These are phyloP conservation scores for Enteromius trimaculatus DNA, from an alignment of 2,797 vertebrate genomes.

Conservation along the genomic window DNA sequence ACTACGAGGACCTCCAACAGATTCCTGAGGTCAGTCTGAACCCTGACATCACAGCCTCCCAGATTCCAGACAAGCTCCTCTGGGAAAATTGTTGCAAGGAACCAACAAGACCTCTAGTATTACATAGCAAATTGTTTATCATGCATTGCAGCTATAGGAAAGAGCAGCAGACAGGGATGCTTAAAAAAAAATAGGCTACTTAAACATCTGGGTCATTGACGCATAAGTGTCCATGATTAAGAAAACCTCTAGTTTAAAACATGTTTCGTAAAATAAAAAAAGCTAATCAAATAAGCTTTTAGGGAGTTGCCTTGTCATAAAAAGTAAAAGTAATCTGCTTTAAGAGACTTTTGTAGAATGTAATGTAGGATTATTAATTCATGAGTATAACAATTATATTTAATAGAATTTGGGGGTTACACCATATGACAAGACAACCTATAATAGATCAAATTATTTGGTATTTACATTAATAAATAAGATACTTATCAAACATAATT, in stretches of 20 bases:
- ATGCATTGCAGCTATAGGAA: conserved; percentile 6
- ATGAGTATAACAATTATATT: not conserved
- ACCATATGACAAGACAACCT: not conserved
- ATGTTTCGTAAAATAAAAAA: not conserved
- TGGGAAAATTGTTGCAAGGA: conserved; percentile 71
- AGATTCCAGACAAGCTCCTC: conserved; percentile 76
- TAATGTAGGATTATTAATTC: not conserved
- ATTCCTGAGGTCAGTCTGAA: conserved; percentile 77
- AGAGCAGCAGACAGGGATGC: not conserved
- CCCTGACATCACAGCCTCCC: conserved; percentile 74
- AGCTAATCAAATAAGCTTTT: not conserved
- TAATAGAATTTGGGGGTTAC: not conserved
- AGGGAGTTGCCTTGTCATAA: not conserved
- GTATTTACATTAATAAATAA: not conserved
- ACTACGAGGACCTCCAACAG: conserved; percentile 74
- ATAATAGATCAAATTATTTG: not conserved
- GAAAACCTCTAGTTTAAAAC: not conserved
- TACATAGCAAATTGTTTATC: conserved; percentile 30
- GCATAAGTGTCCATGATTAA: not conserved
- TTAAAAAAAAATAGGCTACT: not conserved
- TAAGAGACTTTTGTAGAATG: not conserved
- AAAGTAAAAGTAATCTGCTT: not conserved
- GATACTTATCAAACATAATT: not conserved
- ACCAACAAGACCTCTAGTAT: conserved; percentile 64
- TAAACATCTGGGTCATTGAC: not conserved